A percentile compares a stretch with the other conserved stretches of the same genome.
phyloP scores from a whole-genome alignment of 1,140 invertebrate species.

The Centruroides vittatus region DNA sequence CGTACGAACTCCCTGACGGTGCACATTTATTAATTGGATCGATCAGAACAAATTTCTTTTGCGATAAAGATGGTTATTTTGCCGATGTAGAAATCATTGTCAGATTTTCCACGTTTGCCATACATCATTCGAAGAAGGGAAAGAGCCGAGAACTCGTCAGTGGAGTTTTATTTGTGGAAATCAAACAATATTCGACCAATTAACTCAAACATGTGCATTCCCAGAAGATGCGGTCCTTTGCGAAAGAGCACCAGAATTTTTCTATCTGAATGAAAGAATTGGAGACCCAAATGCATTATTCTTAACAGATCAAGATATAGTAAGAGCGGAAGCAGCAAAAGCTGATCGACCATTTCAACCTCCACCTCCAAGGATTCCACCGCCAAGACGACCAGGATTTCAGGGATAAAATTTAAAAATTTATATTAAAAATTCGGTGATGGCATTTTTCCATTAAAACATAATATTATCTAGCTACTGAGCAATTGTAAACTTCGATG shows the following conservation, averaged over 20 bases:
- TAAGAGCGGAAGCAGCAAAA: slow-evolving; percentile 3
- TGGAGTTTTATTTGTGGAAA: slow-evolving; percentile 78
- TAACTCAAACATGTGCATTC: slow-evolving; percentile 32
- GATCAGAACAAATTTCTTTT: slow-evolving; percentile 22
- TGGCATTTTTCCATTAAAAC: too few species aligned
- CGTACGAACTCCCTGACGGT: slow-evolving; percentile 20
- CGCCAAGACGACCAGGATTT: too few species aligned
- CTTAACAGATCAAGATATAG: slow-evolving; percentile 16
- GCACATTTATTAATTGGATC: slow-evolving; percentile 17
- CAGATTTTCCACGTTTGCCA: slow-evolving; percentile 29
- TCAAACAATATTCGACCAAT: slow-evolving; percentile 75
- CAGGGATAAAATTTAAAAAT: too few species aligned
- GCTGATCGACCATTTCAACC: too few species aligned
- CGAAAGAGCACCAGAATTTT: slow-evolving; percentile 23
- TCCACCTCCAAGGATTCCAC: too few species aligned
- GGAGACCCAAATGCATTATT: slow-evolving; percentile 16
- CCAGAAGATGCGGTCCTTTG: slow-evolving; percentile 24
- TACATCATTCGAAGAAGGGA: slow-evolving; percentile 34
- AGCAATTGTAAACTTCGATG: too few species aligned
- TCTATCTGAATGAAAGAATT: slow-evolving; percentile 21
- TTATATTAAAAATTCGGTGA: too few species aligned
- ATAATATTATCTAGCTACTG: too few species aligned
- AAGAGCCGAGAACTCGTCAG: slow-evolving; percentile 20
- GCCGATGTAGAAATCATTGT: slow-evolving; percentile 30
- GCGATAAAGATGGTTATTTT: slow-evolving; percentile 27